Conservation (phyloP, 2,888 invertebrate genomes). For the Cataglyphis rosenhaueri region DNA sequence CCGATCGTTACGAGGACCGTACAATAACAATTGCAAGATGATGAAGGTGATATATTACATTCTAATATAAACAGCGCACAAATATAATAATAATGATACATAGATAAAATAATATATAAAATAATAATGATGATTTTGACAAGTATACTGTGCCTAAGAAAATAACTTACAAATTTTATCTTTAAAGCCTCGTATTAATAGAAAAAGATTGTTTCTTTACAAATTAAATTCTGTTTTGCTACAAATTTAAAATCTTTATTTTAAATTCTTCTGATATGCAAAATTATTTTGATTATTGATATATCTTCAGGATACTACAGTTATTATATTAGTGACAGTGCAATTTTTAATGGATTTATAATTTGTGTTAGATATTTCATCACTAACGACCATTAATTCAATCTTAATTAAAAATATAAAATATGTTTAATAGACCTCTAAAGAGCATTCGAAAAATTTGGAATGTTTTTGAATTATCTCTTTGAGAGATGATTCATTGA, state of each 20-base stretch:
- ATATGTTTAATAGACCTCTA: slow-evolving; percentile 4
- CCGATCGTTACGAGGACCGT: slow-evolving; percentile 51
- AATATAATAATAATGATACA: background rate
- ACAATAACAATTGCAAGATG: slow-evolving; percentile 24
- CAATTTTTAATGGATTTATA: slow-evolving; percentile 42
- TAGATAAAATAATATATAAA: background rate
- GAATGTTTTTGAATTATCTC: background rate
- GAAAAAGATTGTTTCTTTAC: background rate
- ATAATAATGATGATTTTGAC: slow-evolving; percentile 1
- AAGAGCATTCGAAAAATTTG: background rate
- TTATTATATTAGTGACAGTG: slow-evolving; percentile 8
- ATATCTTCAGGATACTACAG: background rate
- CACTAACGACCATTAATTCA: slow-evolving; percentile 22
- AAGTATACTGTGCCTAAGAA: background rate
- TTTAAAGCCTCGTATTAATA: background rate
- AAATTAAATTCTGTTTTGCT: background rate
- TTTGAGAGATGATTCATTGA: background rate
- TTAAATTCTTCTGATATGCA: background rate
- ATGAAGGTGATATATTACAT: slow-evolving; percentile 22
- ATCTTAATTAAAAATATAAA: slow-evolving; percentile 21
- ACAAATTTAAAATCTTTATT: slow-evolving; percentile 14
- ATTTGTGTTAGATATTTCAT: slow-evolving; percentile 19
- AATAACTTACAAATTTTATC: background rate
- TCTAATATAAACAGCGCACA: background rate
- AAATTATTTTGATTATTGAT: background rate